Conservation (phyloP, 2,113 vertebrate species). For the Pelmatolapia mariae region DNA sequence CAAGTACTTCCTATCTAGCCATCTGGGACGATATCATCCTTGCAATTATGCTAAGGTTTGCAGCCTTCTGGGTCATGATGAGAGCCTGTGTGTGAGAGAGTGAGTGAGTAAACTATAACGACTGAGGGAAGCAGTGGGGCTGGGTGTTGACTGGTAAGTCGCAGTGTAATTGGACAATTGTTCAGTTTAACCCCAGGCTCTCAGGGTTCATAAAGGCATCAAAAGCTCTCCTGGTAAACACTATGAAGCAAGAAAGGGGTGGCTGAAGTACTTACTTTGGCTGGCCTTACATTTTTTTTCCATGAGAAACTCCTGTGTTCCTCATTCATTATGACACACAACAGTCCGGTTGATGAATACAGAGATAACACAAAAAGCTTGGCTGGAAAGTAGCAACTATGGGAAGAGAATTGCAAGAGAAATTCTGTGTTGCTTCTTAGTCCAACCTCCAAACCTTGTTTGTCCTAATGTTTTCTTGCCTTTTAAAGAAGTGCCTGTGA, state of each 20-base stretch:
- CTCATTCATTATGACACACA: neutral
- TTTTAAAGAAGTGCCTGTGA: neutral
- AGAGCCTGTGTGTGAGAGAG: neutral
- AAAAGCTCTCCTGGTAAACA: neutral
- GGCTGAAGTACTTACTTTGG: neutral
- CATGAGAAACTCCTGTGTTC: neutral
- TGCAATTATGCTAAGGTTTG: slow-evolving; percentile 14
- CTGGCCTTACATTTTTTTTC: neutral
- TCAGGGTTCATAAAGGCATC: slow-evolving; percentile 16
- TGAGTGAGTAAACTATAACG: neutral
- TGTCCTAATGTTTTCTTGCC: neutral
- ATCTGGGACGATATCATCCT: slow-evolving; percentile 8
- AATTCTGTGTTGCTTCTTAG: neutral
- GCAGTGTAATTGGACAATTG: slow-evolving; percentile 54
- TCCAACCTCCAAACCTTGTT: neutral
- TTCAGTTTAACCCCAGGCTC: slow-evolving; percentile 33
- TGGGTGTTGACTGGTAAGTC: neutral
- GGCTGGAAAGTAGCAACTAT: neutral
- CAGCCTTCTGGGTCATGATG: neutral
- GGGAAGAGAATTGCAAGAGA: neutral
- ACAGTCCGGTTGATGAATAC: neutral
- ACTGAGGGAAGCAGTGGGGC: neutral
- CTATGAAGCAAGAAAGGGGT: slow-evolving; percentile 17
- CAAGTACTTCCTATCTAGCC: slow-evolving; percentile 14
- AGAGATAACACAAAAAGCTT: neutral